phyloP scores from a whole-genome alignment of 2,113 vertebrate genomes.

The Hydrolagus affinis region DNA sequence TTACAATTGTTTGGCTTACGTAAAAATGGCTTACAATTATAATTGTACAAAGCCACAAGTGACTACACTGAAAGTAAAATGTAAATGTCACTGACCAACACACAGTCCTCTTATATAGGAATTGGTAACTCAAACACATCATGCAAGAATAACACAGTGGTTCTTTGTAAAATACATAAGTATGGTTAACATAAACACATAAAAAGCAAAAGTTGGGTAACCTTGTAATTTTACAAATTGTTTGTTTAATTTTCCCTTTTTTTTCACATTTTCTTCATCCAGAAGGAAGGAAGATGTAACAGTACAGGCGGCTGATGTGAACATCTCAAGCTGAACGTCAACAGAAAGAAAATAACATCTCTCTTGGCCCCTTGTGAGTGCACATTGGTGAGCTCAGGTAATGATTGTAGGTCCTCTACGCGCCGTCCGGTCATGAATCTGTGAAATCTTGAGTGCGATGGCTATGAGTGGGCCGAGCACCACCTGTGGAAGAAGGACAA shows the following conservation, averaged over 20 bases:
- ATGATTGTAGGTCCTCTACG: slow-evolving; percentile 86
- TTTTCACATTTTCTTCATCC: background rate
- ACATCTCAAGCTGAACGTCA: background rate
- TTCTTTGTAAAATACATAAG: slow-evolving; percentile 19
- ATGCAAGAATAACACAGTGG: slow-evolving; percentile 26
- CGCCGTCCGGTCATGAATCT: slow-evolving; percentile 88
- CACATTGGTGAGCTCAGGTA: slow-evolving; percentile 63
- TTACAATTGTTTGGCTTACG: slow-evolving; percentile 27
- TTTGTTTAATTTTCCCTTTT: slow-evolving; percentile 36
- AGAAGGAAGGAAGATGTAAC: background rate
- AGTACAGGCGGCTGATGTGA: background rate
- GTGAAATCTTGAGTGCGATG: slow-evolving; percentile 92
- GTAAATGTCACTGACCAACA: background rate
- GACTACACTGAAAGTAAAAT: background rate
- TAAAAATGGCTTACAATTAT: slow-evolving; percentile 18
- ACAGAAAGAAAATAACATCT: background rate
- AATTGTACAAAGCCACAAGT: slow-evolving; percentile 3
- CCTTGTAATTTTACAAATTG: slow-evolving; percentile 40
- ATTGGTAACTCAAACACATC: slow-evolving; percentile 19
- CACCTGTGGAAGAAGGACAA: slow-evolving; percentile 55
- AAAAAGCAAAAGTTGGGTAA: slow-evolving; percentile 59
- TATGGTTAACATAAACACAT: slow-evolving; percentile 39
- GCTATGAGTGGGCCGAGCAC: slow-evolving; percentile 93
- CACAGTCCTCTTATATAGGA: background rate
- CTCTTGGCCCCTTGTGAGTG: slow-evolving; percentile 53